These are phyloP conservation scores for Parambassis ranga DNA, from an alignment of 2,797 vertebrate species.

Conservation along the genomic window DNA sequence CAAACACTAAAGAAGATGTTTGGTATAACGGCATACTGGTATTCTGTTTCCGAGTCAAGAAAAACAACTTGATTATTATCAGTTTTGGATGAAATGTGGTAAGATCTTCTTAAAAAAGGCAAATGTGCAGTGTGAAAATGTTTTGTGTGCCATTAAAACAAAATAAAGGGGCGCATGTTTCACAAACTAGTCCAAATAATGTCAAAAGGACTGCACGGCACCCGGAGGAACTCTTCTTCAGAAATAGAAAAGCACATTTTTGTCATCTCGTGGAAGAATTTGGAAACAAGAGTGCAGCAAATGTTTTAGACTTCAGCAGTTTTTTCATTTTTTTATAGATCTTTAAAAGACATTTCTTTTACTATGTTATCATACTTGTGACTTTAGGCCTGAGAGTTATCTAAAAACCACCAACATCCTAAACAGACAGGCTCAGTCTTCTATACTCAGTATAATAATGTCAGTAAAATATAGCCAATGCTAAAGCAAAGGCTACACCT, in stretches of 20 bases:
- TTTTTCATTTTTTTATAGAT: background rate
- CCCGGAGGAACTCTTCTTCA: background rate
- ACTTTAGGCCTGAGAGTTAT: constrained; percentile 12
- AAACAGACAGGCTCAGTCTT: constrained; percentile 7
- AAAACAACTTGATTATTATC: constrained; percentile 3
- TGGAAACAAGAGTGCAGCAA: constrained; percentile 4
- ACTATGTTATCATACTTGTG: background rate
- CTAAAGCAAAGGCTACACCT: constrained; percentile 36
- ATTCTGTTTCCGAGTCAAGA: constrained; percentile 7
- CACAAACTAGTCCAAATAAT: constrained; percentile 7
- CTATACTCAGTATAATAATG: background rate
- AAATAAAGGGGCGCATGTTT: constrained; percentile 6
- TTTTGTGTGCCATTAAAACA: constrained; percentile 11
- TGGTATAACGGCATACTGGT: constrained; percentile 1
- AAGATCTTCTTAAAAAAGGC: constrained; percentile 10
- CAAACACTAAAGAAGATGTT: constrained; percentile 33
- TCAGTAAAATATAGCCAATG: constrained; percentile 49
- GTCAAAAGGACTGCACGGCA: constrained; percentile 24
- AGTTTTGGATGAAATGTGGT: constrained; percentile 7
- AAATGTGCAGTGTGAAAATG: constrained; percentile 41
- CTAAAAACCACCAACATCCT: constrained; percentile 15
- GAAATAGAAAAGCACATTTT: constrained; percentile 8
- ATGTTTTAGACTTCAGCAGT: background rate
- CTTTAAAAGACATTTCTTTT: constrained; percentile 1
- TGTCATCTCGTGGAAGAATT: constrained; percentile 31